Base-by-base conservation (phyloP, 2,888 invertebrate species). In the Neoaliturus tenellus region DNA sequence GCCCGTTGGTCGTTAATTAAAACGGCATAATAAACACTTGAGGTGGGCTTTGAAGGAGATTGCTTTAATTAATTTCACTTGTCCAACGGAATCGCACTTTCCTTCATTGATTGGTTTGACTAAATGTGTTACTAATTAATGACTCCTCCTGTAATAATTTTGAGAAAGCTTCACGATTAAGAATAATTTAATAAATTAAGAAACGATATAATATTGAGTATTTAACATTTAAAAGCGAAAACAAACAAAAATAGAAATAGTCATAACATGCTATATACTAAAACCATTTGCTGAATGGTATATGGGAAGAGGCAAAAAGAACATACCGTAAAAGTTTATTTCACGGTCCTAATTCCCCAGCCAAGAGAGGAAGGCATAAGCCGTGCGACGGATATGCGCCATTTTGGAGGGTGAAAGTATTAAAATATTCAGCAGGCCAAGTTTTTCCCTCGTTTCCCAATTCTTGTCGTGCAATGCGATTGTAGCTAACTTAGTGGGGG, bases 401-500 rank as follows among this genome's bases (percentile, higher is more conserved):
- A 71, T 75, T 75, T 71, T 23, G 44, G 41, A 31, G 41, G 75
- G 75, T 35, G 75, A 48, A 75, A 75, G 75, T 75, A 75, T 75
- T 71, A 75, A 75, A 75, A 75, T 75, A 75, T 75, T 75, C 75
- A 75, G 44, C 75, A 75, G 75, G 48, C 35, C 41, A 75, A 75
- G 75, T 75, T 75, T 75, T 75, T 75, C 75, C 75, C 75, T 31
- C 75, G 75, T 41, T 75, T 75, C 39, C 3, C 75, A 75, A 75
- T 75, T 75, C 75, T 44, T 14, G 75, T 75, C 75, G 44, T 28
- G 75, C n/a, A 48, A 75, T 75, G 44, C 75, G 39, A 71, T 71
- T 71, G 71, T 39, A 3, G 39, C 20, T 62, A 39, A 67, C 67
- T 31, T 67, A 10, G 71, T 35, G 33, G 23, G 28, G 71, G 67